phyloP scores from a whole-genome alignment of 2,797 vertebrate species.

The Phrynocephalus forsythii region DNA sequence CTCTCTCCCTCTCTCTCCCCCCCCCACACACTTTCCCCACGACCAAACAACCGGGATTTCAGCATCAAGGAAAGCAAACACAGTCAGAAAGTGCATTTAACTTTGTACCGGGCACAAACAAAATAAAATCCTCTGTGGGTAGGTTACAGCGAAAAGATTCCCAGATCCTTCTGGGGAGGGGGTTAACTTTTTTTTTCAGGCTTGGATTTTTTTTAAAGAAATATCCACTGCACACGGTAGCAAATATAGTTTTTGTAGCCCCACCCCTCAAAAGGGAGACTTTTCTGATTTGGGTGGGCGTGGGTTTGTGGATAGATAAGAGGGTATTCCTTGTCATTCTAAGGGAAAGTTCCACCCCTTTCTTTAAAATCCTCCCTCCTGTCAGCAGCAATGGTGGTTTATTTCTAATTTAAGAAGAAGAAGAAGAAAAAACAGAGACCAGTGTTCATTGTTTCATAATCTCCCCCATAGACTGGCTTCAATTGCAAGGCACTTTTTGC shows the following conservation, averaged over 20 bases:
- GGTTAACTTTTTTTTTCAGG: constrained; percentile 62
- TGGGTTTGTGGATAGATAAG: constrained; percentile 24
- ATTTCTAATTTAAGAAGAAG: background rate
- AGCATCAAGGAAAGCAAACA: constrained; percentile 75
- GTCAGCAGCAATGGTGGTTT: background rate
- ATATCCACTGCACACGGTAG: constrained; percentile 18
- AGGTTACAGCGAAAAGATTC: constrained; percentile 62
- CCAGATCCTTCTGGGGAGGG: constrained; percentile 62
- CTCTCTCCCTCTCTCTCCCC: background rate
- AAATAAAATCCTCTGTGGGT: constrained; percentile 67
- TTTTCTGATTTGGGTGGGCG: constrained; percentile 12
- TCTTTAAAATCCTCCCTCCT: background rate
- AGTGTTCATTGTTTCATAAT: background rate
- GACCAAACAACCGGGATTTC: constrained; percentile 79
- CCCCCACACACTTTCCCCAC: background rate
- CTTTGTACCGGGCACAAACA: constrained; percentile 59
- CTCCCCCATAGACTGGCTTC: background rate
- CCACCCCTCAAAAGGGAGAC: constrained; percentile 19
- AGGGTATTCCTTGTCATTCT: constrained; percentile 31
- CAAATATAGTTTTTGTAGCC: constrained; percentile 43
- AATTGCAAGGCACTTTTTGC: background rate
- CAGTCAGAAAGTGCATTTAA: constrained; percentile 72
- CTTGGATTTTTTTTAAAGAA: constrained; percentile 42
- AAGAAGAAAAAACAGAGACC: background rate
- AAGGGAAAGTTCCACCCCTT: background rate